A percentile compares a stretch with the other conserved stretches of the same genome.
These are phyloP conservation scores for Upupa epops DNA, from an alignment of 2,113 vertebrate genomes.

Conservation along the genomic window DNA sequence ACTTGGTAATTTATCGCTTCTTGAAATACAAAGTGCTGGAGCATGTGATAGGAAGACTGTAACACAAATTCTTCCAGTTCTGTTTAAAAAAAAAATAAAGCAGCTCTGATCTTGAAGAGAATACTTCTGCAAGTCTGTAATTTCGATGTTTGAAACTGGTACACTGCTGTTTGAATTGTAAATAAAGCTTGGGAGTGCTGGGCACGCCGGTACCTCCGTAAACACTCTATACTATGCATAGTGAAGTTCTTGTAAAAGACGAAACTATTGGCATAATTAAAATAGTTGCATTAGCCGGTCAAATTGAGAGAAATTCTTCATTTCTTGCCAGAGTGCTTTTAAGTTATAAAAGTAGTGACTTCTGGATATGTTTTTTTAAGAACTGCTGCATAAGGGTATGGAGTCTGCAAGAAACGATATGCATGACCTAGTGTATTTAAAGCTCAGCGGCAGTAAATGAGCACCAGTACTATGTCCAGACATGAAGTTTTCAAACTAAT, in stretches of 20 bases:
- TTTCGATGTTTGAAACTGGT: not conserved
- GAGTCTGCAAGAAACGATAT: not conserved
- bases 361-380: not conserved
- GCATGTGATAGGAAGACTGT: not conserved
- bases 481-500: slow-evolving; percentile 22
- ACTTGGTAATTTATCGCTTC: not conserved
- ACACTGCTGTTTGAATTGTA: slow-evolving; percentile 19
- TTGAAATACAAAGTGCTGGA: not conserved
- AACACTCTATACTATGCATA: not conserved
- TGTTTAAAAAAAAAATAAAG: not conserved
- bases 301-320: slow-evolving; percentile 10
- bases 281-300: not conserved
- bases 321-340: slow-evolving; percentile 7
- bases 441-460: not conserved
- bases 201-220: not conserved
- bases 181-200: not conserved
- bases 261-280: not conserved
- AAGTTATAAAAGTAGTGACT: slow-evolving; percentile 2
- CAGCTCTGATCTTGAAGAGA: not conserved
- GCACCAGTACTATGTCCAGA: not conserved
- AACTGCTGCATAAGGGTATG: not conserved
- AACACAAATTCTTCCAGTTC: not conserved
- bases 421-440: not conserved
- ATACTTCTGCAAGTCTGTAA: not conserved
- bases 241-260: not conserved